Conservation (phyloP, 2,797 vertebrate genomes). For the Anguilla pacifica region DNA sequence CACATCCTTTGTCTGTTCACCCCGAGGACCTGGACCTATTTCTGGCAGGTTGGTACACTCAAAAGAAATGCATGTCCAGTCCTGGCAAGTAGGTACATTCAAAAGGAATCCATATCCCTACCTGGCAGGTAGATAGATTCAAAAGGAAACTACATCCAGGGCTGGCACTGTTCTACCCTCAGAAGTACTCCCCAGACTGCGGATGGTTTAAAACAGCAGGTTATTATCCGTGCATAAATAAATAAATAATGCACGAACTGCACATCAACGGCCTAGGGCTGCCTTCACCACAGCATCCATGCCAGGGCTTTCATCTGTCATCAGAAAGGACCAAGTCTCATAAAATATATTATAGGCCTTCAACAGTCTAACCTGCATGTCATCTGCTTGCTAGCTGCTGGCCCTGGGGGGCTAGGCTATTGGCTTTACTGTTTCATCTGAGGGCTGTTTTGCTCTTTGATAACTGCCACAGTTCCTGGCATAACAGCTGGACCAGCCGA, state of each 20-base stretch:
- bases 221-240: background rate
- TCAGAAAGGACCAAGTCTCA: background rate
- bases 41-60: background rate
- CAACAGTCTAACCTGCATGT: constrained; percentile 17
- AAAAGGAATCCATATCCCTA: background rate
- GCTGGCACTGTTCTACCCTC: background rate
- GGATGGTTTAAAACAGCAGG: background rate
- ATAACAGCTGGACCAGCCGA: background rate
- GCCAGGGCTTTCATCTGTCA: constrained; percentile 26
- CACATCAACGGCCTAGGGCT: background rate
- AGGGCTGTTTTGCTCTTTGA: constrained; percentile 22
- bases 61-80: background rate
- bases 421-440: constrained; percentile 18
- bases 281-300: constrained; percentile 7
- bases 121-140: background rate
- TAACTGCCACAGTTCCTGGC: background rate
- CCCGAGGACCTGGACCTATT: background rate
- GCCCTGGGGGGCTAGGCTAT: constrained; percentile 14
- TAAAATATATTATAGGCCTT: constrained; percentile 3
- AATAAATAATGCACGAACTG: constrained; percentile 6
- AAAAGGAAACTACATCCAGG: background rate
- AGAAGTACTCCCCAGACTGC: background rate
- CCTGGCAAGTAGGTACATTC: background rate
- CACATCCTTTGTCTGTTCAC: background rate
- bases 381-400: constrained; percentile 20